Conservation (phyloP, 2,797 vertebrate species). For the Ctenosaura bakeri region DNA sequence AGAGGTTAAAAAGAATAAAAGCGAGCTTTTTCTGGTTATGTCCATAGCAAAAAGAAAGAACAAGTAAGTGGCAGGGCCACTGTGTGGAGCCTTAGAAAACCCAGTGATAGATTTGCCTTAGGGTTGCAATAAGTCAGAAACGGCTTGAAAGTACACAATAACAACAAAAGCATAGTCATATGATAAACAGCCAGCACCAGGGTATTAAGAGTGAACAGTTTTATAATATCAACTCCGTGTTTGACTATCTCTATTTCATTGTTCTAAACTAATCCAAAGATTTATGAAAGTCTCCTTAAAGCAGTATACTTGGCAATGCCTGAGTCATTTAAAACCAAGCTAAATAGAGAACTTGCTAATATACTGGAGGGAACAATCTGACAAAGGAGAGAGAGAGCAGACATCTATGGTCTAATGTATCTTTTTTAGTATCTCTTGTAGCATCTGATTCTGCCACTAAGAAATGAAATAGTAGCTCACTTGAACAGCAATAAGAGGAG, state of each 20-base stretch:
- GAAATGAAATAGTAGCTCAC: constrained; percentile 48
- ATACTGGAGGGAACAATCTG: constrained; percentile 24
- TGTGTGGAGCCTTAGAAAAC: too few species aligned
- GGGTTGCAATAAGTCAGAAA: too few species aligned
- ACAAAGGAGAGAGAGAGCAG: constrained; percentile 20
- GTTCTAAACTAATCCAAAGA: constrained; percentile 63
- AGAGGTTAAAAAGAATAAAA: too few species aligned
- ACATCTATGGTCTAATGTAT: neutral
- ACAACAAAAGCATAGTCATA: constrained; percentile 56
- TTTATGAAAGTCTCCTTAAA: constrained; percentile 62
- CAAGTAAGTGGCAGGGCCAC: too few species aligned
- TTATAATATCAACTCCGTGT: constrained; percentile 65
- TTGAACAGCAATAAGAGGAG: constrained; percentile 48
- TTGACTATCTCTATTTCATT: constrained; percentile 68
- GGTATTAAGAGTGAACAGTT: constrained; percentile 68
- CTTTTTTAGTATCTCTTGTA: constrained; percentile 60
- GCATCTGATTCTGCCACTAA: constrained; percentile 46
- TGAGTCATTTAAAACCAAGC: constrained; percentile 59
- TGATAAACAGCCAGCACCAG: constrained; percentile 64
- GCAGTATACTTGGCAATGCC: constrained; percentile 55
- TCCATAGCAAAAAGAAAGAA: too few species aligned
- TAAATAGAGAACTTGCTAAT: constrained; percentile 53
- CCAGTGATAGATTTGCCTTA: too few species aligned
- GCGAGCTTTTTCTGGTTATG: too few species aligned
- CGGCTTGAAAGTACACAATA: too few species aligned